Conservation (phyloP, 1,140 invertebrate genomes). For the Solenopsis fugax region DNA sequence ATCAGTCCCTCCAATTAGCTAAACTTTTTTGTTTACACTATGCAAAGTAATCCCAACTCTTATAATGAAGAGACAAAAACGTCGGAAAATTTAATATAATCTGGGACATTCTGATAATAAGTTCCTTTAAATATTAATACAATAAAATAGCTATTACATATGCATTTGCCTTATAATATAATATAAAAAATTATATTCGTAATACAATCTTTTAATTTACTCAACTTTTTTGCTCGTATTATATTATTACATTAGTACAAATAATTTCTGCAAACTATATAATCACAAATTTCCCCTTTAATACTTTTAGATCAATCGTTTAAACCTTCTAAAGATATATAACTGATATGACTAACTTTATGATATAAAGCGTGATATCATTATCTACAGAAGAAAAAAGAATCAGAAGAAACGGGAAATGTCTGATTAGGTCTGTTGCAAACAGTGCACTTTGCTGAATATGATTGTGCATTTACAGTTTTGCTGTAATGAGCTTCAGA, state of each 20-base stretch:
- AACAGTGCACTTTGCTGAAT: conserved; percentile 69
- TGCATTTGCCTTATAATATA: background rate
- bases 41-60: background rate
- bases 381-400: conserved; percentile 46
- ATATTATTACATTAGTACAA: background rate
- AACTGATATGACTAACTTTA: background rate
- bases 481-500: conserved; percentile 11
- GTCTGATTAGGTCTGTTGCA: conserved; percentile 86
- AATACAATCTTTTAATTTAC: conserved; percentile 1
- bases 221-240: background rate
- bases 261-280: background rate
- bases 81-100: background rate
- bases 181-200: background rate
- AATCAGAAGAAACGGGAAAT: conserved; percentile 70
- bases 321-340: background rate
- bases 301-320: conserved; percentile 10
- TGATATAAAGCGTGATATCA: conserved; percentile 8
- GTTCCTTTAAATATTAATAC: background rate
- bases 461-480: conserved; percentile 31
- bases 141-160: conserved; percentile 16
- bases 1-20: background rate
- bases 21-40: background rate
- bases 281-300: background rate
- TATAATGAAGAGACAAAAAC: background rate
- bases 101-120: background rate